Evolutionary conservation across 2,797 vertebrate species (phyloP).

Genomic region (Pantherophis vulpinus): DNA sequence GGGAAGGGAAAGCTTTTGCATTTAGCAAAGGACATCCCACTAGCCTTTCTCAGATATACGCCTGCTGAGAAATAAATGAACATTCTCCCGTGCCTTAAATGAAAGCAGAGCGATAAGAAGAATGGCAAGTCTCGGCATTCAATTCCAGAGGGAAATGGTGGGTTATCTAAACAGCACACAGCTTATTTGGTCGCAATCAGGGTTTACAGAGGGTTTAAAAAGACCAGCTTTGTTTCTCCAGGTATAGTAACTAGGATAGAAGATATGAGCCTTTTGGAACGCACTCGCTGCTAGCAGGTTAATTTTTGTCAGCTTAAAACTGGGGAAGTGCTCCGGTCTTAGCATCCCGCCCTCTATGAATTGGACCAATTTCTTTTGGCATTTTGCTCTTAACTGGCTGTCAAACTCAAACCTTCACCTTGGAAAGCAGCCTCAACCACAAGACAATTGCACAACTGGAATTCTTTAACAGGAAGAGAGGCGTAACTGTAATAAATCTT

Average conservation of each 20-base stretch:
- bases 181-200: not conserved
- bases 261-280: not conserved
- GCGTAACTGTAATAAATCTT: not conserved
- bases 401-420: not conserved
- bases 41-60: not conserved
- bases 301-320: not conserved
- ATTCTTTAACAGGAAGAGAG: not conserved
- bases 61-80: not conserved
- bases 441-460: not conserved
- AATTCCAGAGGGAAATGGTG: not conserved
- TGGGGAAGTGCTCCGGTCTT: not conserved
- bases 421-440: not conserved
- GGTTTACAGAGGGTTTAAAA: not conserved
- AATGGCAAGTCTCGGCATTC: not conserved
- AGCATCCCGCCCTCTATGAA: not conserved
- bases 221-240: not conserved
- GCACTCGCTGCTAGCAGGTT: not conserved
- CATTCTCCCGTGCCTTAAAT: not conserved
- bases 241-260: not conserved
- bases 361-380: not conserved
- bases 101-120: not conserved
- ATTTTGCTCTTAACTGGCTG: not conserved
- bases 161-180: not conserved
- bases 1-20: constrained; percentile 1
- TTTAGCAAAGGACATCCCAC: not conserved